Evolutionary conservation across 2,797 vertebrate species (phyloP).

Genomic region (Potorous gilbertii): DNA sequence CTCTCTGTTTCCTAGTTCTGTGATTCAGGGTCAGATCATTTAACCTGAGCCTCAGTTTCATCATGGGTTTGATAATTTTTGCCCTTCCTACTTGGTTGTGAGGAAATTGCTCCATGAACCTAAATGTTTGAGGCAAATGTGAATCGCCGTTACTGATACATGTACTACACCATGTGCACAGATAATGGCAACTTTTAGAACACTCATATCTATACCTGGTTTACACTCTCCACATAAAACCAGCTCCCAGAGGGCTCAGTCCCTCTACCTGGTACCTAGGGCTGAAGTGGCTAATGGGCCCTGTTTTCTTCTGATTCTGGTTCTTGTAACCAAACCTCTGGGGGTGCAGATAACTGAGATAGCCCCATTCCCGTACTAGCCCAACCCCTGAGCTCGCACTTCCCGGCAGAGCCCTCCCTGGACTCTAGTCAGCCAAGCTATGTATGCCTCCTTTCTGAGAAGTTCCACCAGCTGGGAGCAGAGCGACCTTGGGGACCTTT

Average conservation of each 20-base stretch:
- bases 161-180: neutral
- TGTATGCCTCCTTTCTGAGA: constrained; percentile 57
- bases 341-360: neutral
- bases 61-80: neutral
- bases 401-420: constrained; percentile 53
- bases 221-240: neutral
- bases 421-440: constrained; percentile 56
- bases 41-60: neutral
- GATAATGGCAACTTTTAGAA: neutral
- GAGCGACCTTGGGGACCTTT: neutral
- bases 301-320: constrained; percentile 27
- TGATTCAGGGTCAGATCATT: neutral
- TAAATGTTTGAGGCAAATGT: neutral
- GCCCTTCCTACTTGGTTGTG: neutral
- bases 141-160: neutral
- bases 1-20: neutral
- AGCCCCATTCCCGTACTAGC: constrained; percentile 59
- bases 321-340: neutral
- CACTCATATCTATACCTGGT: neutral
- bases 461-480: neutral
- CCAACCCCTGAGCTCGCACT: constrained; percentile 51
- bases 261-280: constrained; percentile 45
- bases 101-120: neutral
- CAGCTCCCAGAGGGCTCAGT: neutral
- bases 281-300: neutral